These are phyloP conservation scores for Melanostoma scalare DNA, from an alignment of 2,888 invertebrate genomes.

Conservation along the genomic window DNA sequence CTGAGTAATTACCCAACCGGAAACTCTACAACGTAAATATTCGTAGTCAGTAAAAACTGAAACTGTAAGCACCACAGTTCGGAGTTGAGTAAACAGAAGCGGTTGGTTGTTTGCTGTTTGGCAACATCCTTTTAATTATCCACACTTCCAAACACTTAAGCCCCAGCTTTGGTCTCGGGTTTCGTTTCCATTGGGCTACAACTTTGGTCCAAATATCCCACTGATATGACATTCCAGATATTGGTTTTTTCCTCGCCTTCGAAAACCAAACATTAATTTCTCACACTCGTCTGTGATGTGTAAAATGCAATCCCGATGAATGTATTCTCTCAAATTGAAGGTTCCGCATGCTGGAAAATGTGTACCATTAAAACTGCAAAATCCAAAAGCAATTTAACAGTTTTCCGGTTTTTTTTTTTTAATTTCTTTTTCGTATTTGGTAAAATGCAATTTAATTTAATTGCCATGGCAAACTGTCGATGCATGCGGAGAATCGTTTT, in stretches of 20 bases:
- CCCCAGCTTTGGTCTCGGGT: too few relatives aligned
- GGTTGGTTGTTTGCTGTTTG: not conserved
- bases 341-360: not conserved
- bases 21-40: too few relatives aligned
- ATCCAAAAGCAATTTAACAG: slow-evolving; percentile 52
- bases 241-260: not conserved
- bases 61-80: too few relatives aligned
- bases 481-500: not conserved
- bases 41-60: too few relatives aligned
- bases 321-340: not conserved
- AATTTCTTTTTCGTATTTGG: slow-evolving; percentile 4
- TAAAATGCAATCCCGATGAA: not conserved
- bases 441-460: slow-evolving; percentile 59
- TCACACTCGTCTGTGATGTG: not conserved
- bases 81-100: not conserved
- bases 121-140: slow-evolving; percentile 11
- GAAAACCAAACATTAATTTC: slow-evolving; percentile 18
- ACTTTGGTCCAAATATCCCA: not conserved
- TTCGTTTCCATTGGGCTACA: slow-evolving; percentile 7
- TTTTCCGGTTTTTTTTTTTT: not conserved
- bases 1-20: too few relatives aligned
- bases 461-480: slow-evolving; percentile 33
- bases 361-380: slow-evolving; percentile 25
- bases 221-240: slow-evolving; percentile 20
- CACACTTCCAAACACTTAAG: not conserved